Base-by-base conservation (phyloP, 64 coral and sea anemone species). In the Acropora tenuis region DNA sequence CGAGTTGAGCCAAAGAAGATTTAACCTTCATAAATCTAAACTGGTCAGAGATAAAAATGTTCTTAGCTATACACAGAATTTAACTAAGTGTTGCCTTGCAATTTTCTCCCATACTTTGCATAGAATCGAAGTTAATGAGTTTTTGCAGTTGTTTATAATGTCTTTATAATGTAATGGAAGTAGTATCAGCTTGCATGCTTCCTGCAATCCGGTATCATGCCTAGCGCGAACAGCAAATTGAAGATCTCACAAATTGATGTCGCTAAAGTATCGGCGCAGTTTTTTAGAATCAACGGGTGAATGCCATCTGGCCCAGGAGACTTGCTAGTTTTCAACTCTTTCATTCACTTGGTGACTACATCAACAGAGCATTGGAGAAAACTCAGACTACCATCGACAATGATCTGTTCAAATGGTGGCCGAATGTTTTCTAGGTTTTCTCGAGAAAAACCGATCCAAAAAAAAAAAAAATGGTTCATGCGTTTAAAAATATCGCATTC, bases 61-160 rank as follows among this genome's bases (percentile, higher is more conserved):
- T 48, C 42, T 80, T 80, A 42, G 11, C n/a, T n/a, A 4, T 80
- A 80, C 46, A 68, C 86, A 88, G 50, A 88, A 88, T 47, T 88
- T 15, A 2, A 88, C 73, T 40, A 75, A 19, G 41, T 76, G 82
- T 86, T 86, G 57, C n/a, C n/a, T n/a, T n/a, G n/a, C n/a, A n/a
- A n/a, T n/a, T n/a, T n/a, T 76, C 47, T 88, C 43, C 41, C 86
- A 76, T 8, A 76, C 8, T 73, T 76, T 88, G 50, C 86, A 47
- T 6, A 76, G 71, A 48, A 88, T 55, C 3, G 50, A 55, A 9
- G 50, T 55, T 55, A 55, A 55, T 55, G 50, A 55, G 50, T 55
- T 55, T 55, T 55, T 55, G 9, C n/a, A n/a, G n/a, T n/a, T n/a
- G n/a, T n/a, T n/a, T n/a, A n/a, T n/a, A n/a, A 9, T 3, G 50